Conservation (phyloP, 2,113 vertebrate species). For the Siniperca chuatsi region DNA sequence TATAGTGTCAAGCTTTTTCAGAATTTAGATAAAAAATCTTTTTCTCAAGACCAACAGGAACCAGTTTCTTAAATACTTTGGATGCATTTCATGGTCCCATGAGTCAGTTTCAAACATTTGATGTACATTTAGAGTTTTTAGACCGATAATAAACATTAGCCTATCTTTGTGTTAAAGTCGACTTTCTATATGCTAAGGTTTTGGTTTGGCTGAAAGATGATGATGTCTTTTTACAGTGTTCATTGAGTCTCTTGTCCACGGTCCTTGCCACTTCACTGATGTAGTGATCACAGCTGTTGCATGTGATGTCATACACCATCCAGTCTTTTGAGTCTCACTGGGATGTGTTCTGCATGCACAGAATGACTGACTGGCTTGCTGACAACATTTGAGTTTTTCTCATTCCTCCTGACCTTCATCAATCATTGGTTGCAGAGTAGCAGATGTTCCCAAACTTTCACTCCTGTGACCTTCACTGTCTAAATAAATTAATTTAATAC, state of each 20-base stretch:
- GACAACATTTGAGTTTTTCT: slow-evolving; percentile 7
- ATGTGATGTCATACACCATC: not conserved
- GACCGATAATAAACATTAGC: not conserved
- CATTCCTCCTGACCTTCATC: not conserved
- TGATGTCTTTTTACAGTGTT: not conserved
- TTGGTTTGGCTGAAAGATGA: no score
- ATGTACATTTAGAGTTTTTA: not conserved
- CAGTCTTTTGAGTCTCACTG: not conserved
- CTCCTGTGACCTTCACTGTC: slow-evolving; percentile 3
- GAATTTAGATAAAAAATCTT: not conserved
- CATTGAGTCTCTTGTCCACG: not conserved
- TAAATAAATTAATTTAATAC: not conserved
- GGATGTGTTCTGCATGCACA: not conserved
- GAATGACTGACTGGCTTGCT: not conserved
- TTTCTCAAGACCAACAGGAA: not conserved
- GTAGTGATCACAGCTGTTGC: not conserved
- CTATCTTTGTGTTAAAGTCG: not conserved
- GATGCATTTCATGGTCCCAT: not conserved
- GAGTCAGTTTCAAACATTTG: not conserved
- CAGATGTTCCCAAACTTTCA: slow-evolving; percentile 9
- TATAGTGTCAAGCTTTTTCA: not conserved
- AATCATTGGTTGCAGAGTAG: not conserved
- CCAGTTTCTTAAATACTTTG: not conserved
- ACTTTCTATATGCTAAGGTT: not conserved
- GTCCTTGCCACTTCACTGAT: not conserved